phyloP scores from a whole-genome alignment of 2,797 vertebrate species.

The Calcarius lapponicus region DNA sequence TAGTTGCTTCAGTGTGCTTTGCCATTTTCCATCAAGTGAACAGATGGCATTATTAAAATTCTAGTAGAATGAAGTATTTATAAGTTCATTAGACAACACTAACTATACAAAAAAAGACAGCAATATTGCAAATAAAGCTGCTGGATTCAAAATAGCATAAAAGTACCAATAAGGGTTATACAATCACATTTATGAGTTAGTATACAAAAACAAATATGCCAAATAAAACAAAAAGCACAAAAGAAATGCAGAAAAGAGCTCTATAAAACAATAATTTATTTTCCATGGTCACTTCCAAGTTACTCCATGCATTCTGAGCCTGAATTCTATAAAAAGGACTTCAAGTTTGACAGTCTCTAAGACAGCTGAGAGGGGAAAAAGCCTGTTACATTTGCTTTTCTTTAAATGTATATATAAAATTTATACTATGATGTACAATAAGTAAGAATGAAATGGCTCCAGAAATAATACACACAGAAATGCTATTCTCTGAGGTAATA shows the following conservation, averaged over 20 bases:
- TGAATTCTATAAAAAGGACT: not conserved
- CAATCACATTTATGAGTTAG: not conserved
- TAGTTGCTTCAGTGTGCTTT: not conserved
- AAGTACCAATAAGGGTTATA: not conserved
- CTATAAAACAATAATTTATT: not conserved
- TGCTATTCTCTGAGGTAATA: not conserved
- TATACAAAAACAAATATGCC: not conserved
- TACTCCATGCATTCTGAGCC: not conserved
- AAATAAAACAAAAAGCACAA: slow-evolving; percentile 10
- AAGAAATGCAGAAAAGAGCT: not conserved
- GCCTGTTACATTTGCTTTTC: not conserved
- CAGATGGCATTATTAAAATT: slow-evolving; percentile 67
- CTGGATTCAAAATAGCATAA: slow-evolving; percentile 18
- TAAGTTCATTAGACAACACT: slow-evolving; percentile 61
- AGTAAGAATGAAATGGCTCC: not conserved
- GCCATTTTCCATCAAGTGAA: slow-evolving; percentile 26
- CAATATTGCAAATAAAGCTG: slow-evolving; percentile 29
- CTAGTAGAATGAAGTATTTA: slow-evolving; percentile 63
- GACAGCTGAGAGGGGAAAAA: not conserved
- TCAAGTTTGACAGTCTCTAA: not conserved
- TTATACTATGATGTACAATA: not conserved
- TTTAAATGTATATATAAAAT: not conserved
- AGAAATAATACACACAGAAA: not conserved
- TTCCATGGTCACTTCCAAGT: slow-evolving; percentile 27
- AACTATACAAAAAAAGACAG: slow-evolving; percentile 5